These are phyloP conservation scores for Tribolium castaneum DNA, from an alignment of 1,140 invertebrate species.

Conservation along the genomic window DNA sequence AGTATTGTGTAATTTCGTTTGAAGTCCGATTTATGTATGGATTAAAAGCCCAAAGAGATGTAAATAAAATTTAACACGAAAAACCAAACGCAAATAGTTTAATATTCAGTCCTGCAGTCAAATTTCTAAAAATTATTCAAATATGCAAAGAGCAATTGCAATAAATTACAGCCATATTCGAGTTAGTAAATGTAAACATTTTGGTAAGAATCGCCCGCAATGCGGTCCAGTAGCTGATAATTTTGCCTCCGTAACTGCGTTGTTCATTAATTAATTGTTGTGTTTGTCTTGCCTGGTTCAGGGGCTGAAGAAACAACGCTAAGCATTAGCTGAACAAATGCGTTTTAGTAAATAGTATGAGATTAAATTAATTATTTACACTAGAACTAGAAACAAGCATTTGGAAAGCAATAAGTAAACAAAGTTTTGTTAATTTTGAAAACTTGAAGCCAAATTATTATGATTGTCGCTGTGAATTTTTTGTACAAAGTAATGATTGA, in stretches of 20 bases:
- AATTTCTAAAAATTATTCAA: not conserved
- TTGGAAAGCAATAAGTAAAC: not conserved
- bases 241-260: not conserved
- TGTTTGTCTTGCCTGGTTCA: constrained; percentile 1
- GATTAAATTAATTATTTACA: constrained; percentile 18
- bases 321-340: constrained; percentile 4
- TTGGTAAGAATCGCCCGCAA: not conserved
- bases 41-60: not conserved
- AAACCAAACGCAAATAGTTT: too few relatives aligned
- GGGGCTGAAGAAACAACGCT: not conserved
- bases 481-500: not conserved
- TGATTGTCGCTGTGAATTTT: not conserved
- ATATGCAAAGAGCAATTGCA: not conserved
- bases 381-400: not conserved
- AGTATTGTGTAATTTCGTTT: not conserved
- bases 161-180: not conserved
- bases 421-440: not conserved
- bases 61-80: too few relatives aligned
- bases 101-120: too few relatives aligned
- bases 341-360: not conserved
- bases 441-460: not conserved
- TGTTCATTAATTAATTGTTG: constrained; percentile 21
- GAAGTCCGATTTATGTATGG: not conserved
- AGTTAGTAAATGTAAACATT: constrained; percentile 1
- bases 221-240: constrained; percentile 3